phyloP scores from a whole-genome alignment of 30 jellyfish, hydroid and myxozoan genomes.

The Aurelia sp. region DNA sequence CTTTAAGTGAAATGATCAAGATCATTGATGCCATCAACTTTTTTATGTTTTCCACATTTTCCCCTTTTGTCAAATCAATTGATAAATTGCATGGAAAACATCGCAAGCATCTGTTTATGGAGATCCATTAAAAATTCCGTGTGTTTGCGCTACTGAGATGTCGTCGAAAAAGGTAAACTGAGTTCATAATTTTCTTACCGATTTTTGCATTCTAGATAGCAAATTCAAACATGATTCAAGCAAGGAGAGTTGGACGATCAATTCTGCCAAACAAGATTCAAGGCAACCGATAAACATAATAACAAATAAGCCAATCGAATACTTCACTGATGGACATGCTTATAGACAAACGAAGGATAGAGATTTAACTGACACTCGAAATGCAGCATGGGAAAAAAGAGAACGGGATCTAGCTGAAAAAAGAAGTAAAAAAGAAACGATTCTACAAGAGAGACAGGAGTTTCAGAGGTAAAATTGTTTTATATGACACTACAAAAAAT shows the following conservation, averaged over 20 bases:
- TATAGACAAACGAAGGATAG: not conserved
- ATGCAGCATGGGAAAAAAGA: constrained; percentile 55
- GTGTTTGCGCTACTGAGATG: no score
- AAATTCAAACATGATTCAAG: constrained; percentile 10
- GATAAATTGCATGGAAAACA: no score
- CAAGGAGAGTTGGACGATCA: constrained; percentile 60
- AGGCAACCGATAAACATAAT: constrained; percentile 32
- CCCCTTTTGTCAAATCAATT: no score
- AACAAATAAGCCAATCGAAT: constrained; percentile 41
- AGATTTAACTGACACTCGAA: constrained; percentile 28
- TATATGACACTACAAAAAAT: no score
- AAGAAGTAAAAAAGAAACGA: constrained; percentile 24
- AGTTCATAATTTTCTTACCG: not conserved
- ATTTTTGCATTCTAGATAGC: constrained; percentile 22
- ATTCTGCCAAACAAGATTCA: not conserved
- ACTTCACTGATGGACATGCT: constrained; percentile 28
- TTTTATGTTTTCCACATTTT: no score
- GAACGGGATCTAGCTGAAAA: constrained; percentile 22
- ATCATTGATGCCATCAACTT: no score
- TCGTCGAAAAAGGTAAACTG: not conserved
- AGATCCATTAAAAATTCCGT: no score
- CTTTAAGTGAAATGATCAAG: no score
- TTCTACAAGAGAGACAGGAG: constrained; percentile 16
- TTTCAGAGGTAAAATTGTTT: constrained; percentile 38
- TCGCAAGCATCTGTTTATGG: no score